Conservation (phyloP, 2,113 vertebrate genomes). For the Hiodon alosoides region DNA sequence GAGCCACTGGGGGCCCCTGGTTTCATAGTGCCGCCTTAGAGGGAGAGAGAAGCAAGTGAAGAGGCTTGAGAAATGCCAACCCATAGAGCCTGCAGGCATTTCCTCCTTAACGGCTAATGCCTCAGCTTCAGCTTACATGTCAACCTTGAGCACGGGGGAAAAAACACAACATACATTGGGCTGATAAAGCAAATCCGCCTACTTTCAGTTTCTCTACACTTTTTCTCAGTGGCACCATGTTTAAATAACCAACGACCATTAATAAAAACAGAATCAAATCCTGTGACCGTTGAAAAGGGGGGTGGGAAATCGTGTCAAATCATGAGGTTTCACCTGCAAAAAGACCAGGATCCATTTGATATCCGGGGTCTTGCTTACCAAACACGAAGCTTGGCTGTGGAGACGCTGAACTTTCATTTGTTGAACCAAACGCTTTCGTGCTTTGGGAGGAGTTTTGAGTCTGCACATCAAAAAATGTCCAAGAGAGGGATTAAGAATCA, state of each 20-base stretch:
- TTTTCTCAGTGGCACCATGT: too few species aligned
- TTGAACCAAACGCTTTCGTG: slow-evolving; percentile 33
- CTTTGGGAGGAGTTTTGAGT: slow-evolving; percentile 47
- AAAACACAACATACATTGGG: too few species aligned
- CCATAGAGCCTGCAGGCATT: too few species aligned
- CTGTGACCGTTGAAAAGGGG: too few species aligned
- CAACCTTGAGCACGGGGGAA: too few species aligned
- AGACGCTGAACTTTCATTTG: slow-evolving; percentile 33
- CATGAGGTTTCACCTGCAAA: background rate
- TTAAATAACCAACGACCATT: too few species aligned
- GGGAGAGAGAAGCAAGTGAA: background rate
- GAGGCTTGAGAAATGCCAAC: background rate
- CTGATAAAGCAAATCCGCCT: too few species aligned
- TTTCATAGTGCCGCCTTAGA: slow-evolving; percentile 57
- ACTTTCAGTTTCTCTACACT: too few species aligned
- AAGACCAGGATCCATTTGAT: background rate
- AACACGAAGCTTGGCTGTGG: slow-evolving; percentile 49
- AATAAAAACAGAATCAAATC: too few species aligned
- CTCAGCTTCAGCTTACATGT: background rate
- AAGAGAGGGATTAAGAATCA: background rate
- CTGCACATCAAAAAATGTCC: slow-evolving; percentile 16
- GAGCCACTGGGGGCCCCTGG: slow-evolving; percentile 48
- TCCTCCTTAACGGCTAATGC: background rate
- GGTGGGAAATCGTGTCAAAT: too few species aligned
- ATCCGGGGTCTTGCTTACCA: slow-evolving; percentile 42